Conservation (phyloP, 2,113 vertebrate genomes). For the Microtus pennsylvanicus region DNA sequence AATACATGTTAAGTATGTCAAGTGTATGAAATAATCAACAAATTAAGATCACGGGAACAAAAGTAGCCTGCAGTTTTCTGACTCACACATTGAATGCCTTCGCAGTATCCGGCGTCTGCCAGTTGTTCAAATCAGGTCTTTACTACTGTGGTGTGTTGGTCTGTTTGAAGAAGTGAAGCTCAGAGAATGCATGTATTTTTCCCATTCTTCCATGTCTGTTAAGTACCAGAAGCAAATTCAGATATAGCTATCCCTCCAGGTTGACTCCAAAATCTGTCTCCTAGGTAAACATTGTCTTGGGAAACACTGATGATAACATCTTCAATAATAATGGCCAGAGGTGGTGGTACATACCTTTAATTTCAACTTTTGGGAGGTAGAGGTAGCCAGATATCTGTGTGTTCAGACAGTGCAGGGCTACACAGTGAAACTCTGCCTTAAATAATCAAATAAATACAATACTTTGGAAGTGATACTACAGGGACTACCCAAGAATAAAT, state of each 20-base stretch:
- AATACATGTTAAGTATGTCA: constrained; percentile 33
- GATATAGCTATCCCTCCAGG: constrained; percentile 8
- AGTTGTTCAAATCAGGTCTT: constrained; percentile 1
- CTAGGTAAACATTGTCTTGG: not conserved
- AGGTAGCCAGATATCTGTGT: not conserved
- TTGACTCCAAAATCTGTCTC: not conserved
- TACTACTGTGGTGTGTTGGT: not conserved
- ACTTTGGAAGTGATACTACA: constrained; percentile 17
- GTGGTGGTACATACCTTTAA: not conserved
- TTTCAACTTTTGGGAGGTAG: not conserved
- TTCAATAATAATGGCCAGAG: not conserved
- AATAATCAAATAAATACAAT: not conserved
- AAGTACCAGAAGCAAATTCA: constrained; percentile 31
- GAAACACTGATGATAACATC: not conserved
- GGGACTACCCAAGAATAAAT: not conserved
- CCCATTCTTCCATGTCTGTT: not conserved
- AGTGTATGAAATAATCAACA: constrained; percentile 55
- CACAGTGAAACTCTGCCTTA: not conserved
- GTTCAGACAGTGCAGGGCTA: not conserved
- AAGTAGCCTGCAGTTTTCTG: not conserved
- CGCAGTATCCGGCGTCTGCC: not conserved
- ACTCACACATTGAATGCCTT: not conserved
- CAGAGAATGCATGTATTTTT: not conserved
- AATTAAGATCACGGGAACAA: constrained; percentile 52
- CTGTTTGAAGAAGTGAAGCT: constrained; percentile 25